These are phyloP conservation scores for Leptosomus discolor DNA, from an alignment of 2,113 vertebrate genomes.

Conservation along the genomic window DNA sequence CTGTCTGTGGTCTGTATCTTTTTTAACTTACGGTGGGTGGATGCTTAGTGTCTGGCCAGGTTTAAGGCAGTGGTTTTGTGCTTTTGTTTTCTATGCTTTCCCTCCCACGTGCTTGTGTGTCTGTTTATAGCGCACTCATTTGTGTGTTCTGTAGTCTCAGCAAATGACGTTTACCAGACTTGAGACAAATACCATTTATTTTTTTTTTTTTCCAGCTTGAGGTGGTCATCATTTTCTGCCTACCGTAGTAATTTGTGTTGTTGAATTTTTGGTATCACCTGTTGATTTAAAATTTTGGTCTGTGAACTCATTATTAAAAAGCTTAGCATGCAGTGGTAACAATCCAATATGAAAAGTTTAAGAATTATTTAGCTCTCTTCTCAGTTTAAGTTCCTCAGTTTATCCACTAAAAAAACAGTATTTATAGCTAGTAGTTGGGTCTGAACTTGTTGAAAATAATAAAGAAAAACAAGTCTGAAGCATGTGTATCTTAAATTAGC, in stretches of 20 bases:
- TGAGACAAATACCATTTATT: background rate
- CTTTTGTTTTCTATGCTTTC: background rate
- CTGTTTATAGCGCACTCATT: background rate
- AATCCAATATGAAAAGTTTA: background rate
- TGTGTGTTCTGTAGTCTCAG: background rate
- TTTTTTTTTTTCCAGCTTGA: background rate
- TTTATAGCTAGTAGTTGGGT: background rate
- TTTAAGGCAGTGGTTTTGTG: background rate
- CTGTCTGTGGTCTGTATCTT: background rate
- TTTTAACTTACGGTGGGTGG: background rate
- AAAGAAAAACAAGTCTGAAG: background rate
- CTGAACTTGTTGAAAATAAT: background rate
- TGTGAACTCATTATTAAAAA: background rate
- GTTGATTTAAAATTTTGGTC: background rate
- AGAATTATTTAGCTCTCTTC: background rate
- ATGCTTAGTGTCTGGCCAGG: background rate
- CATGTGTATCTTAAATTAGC: background rate
- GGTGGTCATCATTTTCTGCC: background rate
- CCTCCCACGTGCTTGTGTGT: background rate
- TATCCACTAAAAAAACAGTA: background rate
- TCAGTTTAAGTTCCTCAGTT: background rate
- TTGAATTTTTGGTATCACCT: background rate
- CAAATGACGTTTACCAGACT: background rate
- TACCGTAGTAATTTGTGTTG: background rate
- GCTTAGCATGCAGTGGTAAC: background rate